phyloP scores from a whole-genome alignment of 2,888 invertebrate species.

The Microctonus brassicae region DNA sequence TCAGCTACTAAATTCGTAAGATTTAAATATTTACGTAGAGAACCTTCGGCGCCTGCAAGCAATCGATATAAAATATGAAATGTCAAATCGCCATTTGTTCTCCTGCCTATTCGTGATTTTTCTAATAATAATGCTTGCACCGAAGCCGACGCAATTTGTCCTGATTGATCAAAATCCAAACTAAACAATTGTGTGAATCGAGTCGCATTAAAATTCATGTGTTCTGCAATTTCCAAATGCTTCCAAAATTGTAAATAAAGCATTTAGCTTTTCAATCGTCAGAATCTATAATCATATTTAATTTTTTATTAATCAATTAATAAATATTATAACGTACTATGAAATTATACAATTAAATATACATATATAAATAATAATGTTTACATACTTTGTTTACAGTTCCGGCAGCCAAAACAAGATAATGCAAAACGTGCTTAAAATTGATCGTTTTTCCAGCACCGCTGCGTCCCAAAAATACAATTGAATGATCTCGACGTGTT shows the following conservation, averaged over 20 bases:
- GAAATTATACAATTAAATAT: no score
- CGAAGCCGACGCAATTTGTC: conserved; percentile 90
- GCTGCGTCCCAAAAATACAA: conserved; percentile 89
- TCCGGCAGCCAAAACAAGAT: conserved; percentile 85
- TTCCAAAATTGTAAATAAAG: conserved; percentile 87
- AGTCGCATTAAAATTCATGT: conserved; percentile 89
- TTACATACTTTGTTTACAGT: conserved; percentile 83
- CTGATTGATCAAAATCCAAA: conserved; percentile 94
- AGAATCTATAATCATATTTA: conserved; percentile 68
- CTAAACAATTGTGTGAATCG: conserved; percentile 93
- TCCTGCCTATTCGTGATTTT: conserved; percentile 78
- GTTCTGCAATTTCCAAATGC: conserved; percentile 92
- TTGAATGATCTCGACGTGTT: conserved; percentile 88
- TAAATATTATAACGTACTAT: no score
- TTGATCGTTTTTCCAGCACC: conserved; percentile 92
- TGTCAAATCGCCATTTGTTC: conserved; percentile 80
- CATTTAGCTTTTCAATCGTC: conserved; percentile 86
- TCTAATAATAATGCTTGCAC: conserved; percentile 89
- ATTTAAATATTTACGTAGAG: conserved; percentile 84
- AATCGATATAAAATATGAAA: conserved; percentile 80
- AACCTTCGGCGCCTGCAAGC: conserved; percentile 86
- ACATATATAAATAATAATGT: no score
- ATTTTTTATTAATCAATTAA: not conserved
- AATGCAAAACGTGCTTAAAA: conserved; percentile 89
- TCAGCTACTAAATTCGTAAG: conserved; percentile 81